phyloP scores from a whole-genome alignment of 2,888 invertebrate genomes.

The Drosophila aldrichi region DNA sequence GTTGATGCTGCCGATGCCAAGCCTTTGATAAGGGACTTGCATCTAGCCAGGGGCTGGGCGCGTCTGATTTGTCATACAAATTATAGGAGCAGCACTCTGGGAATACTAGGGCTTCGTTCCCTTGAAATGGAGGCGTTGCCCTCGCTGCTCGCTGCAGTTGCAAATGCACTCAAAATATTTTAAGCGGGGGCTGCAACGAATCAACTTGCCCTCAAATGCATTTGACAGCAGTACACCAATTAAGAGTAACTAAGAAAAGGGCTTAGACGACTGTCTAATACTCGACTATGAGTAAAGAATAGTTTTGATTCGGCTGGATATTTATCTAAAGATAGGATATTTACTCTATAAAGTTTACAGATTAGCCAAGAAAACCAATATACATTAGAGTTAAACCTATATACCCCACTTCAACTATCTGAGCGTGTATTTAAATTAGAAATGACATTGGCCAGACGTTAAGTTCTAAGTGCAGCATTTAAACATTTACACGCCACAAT shows the following conservation, averaged over 20 bases:
- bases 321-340: not conserved
- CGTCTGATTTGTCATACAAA: constrained; percentile 60
- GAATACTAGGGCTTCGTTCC: constrained; percentile 1
- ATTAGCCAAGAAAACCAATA: not conserved
- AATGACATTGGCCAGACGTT: constrained; percentile 42
- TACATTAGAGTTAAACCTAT: not conserved
- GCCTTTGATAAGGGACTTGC: constrained; percentile 37
- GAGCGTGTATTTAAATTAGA: not conserved
- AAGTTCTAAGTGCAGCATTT: constrained; percentile 34
- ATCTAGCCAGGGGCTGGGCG: constrained; percentile 42
- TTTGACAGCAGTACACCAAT: constrained; percentile 8
- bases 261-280: not conserved
- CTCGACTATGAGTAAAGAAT: not conserved
- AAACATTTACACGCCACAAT: constrained; percentile 58
- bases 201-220: constrained; percentile 10
- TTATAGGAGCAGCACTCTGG: constrained; percentile 34
- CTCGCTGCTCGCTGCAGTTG: constrained; percentile 23
- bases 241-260: not conserved
- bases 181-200: constrained; percentile 18
- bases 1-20: constrained; percentile 46
- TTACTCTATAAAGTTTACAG: not conserved
- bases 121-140: constrained; percentile 6
- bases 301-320: not conserved
- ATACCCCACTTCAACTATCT: not conserved
- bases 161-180: constrained; percentile 36